These are phyloP conservation scores for Acrocera orbiculus DNA, from an alignment of 2,888 invertebrate genomes.

Conservation along the genomic window DNA sequence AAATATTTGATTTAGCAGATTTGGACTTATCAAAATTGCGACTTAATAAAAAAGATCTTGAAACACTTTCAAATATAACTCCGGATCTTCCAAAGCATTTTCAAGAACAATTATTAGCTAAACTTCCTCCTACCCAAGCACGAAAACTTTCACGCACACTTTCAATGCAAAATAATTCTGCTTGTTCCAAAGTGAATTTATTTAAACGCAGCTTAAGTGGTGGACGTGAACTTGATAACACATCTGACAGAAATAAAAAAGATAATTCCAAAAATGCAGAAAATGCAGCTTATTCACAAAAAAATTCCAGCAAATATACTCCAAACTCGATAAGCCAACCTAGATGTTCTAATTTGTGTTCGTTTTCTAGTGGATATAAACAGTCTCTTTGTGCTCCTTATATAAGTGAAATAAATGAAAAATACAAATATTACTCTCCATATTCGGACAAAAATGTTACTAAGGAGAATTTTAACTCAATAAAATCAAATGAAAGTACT, in stretches of 20 bases:
- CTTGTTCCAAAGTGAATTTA: conserved; percentile 18
- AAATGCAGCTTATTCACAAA: conserved; percentile 23
- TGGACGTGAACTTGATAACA: conserved; percentile 27
- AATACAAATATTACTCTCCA: conserved; percentile 29
- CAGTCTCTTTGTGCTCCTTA: conserved; percentile 22
- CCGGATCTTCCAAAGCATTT: conserved; percentile 52
- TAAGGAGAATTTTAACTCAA: no score
- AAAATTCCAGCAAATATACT: conserved; percentile 19
- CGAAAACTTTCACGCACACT: conserved; percentile 47
- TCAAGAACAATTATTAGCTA: conserved; percentile 51
- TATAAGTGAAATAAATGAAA: conserved; percentile 26
- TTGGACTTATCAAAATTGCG: conserved; percentile 50
- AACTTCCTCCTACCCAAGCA: conserved; percentile 51
- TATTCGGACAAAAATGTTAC: conserved; percentile 20
- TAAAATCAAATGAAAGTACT: no score
- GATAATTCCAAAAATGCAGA: conserved; percentile 1
- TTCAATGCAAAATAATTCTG: conserved; percentile 23
- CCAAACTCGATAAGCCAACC: conserved; percentile 11
- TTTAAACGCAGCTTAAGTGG: conserved; percentile 33
- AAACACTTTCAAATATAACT: conserved; percentile 49
- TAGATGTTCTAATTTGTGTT: conserved; percentile 6
- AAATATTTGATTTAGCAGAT: conserved; percentile 38
- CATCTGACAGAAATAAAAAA: conserved; percentile 9
- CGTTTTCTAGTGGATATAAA: conserved; percentile 19
- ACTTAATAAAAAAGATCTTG: conserved; percentile 50